phyloP scores from a whole-genome alignment of 1,140 invertebrate species.

The Aphelenchoides avenae region DNA sequence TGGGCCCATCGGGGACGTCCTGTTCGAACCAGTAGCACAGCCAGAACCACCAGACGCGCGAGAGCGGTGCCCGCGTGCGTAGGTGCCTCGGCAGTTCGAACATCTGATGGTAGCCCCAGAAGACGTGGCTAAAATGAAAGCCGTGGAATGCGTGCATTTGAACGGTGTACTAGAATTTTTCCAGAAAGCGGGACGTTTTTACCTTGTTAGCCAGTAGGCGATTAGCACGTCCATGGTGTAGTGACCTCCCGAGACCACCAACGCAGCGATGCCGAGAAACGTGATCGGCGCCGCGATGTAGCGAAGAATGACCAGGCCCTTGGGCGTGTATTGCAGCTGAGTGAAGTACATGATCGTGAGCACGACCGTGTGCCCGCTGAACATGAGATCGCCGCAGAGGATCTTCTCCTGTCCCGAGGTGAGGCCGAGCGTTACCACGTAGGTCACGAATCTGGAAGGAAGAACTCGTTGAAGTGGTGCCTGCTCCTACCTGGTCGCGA shows the following conservation, averaged over 20 bases:
- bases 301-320: constrained; percentile 49
- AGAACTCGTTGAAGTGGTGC: neutral
- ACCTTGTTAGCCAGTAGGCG: neutral
- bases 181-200: too few species aligned
- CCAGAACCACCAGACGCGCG: constrained; percentile 58
- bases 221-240: constrained; percentile 44
- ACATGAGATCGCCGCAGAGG: constrained; percentile 57
- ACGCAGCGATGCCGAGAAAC: constrained; percentile 53
- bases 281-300: constrained; percentile 57
- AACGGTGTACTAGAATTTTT: neutral
- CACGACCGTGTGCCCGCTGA: constrained; percentile 56
- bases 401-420: constrained; percentile 59
- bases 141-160: constrained; percentile 50
- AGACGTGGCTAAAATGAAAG: constrained; percentile 56
- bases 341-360: constrained; percentile 59
- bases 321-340: constrained; percentile 56
- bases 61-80: constrained; percentile 47
- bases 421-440: constrained; percentile 58
- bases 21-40: constrained; percentile 46
- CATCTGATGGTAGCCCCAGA: constrained; percentile 58
- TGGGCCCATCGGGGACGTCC: too few species aligned
- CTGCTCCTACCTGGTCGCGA: constrained; percentile 41
- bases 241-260: constrained; percentile 57
- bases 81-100: constrained; percentile 46
- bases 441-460: constrained; percentile 46